Conservation (phyloP, 2,888 invertebrate genomes). For the Stenodera caucasica region DNA sequence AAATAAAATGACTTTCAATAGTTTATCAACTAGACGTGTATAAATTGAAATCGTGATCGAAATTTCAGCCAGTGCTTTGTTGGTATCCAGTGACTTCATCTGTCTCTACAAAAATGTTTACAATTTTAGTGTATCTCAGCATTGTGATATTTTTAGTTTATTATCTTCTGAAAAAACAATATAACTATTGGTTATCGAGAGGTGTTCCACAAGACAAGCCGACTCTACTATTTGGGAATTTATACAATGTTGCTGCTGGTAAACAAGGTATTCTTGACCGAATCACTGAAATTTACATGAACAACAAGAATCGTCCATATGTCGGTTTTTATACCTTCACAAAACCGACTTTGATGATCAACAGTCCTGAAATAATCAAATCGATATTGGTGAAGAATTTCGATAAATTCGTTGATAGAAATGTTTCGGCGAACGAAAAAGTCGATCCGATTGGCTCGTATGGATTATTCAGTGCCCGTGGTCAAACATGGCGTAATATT, state of each 20-base stretch:
- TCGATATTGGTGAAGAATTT: slow-evolving; percentile 56
- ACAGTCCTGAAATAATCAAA: slow-evolving; percentile 56
- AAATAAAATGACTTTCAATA: too few species aligned
- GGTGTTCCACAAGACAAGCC: slow-evolving; percentile 1
- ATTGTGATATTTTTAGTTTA: not conserved
- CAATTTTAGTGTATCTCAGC: not conserved
- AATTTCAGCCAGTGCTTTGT: too few species aligned
- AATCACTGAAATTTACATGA: slow-evolving; percentile 33
- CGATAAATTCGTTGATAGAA: slow-evolving; percentile 55
- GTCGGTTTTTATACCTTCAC: slow-evolving; percentile 57
- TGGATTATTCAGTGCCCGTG: slow-evolving; percentile 53
- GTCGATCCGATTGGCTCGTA: slow-evolving; percentile 53
- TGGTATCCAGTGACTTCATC: too few species aligned
- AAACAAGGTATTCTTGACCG: slow-evolving; percentile 15
- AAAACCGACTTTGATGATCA: slow-evolving; percentile 54
- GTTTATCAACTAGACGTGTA: too few species aligned
- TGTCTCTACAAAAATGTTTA: not conserved
- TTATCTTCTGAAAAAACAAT: slow-evolving; percentile 3
- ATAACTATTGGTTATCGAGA: not conserved
- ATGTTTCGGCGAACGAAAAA: slow-evolving; percentile 51
- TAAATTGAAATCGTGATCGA: too few species aligned
- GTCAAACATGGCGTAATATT: slow-evolving; percentile 58
- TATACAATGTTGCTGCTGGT: slow-evolving; percentile 9
- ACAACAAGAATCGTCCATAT: slow-evolving; percentile 39
- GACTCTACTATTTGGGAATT: slow-evolving; percentile 16